Conservation (phyloP, 2,888 invertebrate species). For the Seira musarum region DNA sequence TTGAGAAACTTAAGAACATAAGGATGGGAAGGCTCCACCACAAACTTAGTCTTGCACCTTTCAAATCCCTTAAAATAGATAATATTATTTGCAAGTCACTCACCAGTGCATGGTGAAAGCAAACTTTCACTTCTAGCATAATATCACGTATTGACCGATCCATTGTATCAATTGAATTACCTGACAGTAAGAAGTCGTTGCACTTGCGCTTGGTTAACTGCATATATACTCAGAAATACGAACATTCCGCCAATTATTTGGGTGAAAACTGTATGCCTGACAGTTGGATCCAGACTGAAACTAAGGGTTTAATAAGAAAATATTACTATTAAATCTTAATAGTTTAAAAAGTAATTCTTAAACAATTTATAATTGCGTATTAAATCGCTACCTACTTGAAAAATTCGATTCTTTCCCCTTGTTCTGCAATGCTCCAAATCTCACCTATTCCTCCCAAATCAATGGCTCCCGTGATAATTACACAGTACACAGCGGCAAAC, state of each 20-base stretch:
- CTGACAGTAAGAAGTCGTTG: constrained; percentile 74
- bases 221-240: constrained; percentile 87
- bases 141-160: not conserved
- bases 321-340: constrained; percentile 31
- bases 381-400: constrained; percentile 71
- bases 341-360: not conserved
- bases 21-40: constrained; percentile 89
- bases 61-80: constrained; percentile 75
- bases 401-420: constrained; percentile 80
- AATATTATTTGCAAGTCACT: too few species aligned
- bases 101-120: not conserved
- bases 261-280: constrained; percentile 88
- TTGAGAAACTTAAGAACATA: constrained; percentile 81
- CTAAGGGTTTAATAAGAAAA: constrained; percentile 73
- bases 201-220: constrained; percentile 88
- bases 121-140: not conserved
- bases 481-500: constrained; percentile 86
- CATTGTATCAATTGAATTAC: constrained; percentile 66
- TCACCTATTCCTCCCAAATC: constrained; percentile 80
- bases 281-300: constrained; percentile 84
- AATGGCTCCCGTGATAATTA: constrained; percentile 82
- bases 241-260: constrained; percentile 85
- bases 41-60: constrained; percentile 81
- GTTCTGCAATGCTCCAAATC: constrained; percentile 80
- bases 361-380: not conserved